A percentile compares a stretch with the other conserved stretches of the same genome.
phyloP scores from a whole-genome alignment of 2,888 invertebrate species.

The Agrochola circellaris region DNA sequence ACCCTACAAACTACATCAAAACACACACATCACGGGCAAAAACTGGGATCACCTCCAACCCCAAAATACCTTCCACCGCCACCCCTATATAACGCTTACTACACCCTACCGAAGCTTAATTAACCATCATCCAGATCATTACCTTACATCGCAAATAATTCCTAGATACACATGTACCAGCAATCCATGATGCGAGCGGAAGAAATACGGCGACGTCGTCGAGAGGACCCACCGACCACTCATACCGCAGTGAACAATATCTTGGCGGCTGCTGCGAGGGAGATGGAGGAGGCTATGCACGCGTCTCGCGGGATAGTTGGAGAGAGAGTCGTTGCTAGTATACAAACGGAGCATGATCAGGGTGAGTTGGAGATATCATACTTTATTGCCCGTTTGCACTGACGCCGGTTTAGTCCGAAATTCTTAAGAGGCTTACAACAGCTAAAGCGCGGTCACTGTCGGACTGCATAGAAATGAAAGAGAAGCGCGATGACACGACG shows the following conservation, averaged over 20 bases:
- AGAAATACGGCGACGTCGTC: conserved; percentile 85
- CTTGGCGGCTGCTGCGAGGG: conserved; percentile 87
- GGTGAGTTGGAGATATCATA: conserved; percentile 68
- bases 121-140: conserved; percentile 61
- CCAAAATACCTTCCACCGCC: conserved; percentile 11
- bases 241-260: conserved; percentile 89
- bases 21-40: conserved; percentile 28
- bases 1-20: neutral
- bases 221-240: conserved; percentile 83
- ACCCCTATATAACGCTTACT: conserved; percentile 43
- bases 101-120: conserved; percentile 26
- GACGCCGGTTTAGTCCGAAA: no score
- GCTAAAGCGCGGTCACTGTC: no score
- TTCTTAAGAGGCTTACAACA: no score
- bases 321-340: conserved; percentile 80
- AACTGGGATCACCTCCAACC: conserved; percentile 34
- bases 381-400: neutral
- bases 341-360: conserved; percentile 86
- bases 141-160: conserved; percentile 56
- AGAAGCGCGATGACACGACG: no score
- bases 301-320: conserved; percentile 68
- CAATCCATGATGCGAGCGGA: conserved; percentile 90
- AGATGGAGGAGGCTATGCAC: conserved; percentile 87
- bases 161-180: conserved; percentile 89
- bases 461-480: no score